phyloP scores from a whole-genome alignment of 2,888 invertebrate species.

The Sesamia inferens region DNA sequence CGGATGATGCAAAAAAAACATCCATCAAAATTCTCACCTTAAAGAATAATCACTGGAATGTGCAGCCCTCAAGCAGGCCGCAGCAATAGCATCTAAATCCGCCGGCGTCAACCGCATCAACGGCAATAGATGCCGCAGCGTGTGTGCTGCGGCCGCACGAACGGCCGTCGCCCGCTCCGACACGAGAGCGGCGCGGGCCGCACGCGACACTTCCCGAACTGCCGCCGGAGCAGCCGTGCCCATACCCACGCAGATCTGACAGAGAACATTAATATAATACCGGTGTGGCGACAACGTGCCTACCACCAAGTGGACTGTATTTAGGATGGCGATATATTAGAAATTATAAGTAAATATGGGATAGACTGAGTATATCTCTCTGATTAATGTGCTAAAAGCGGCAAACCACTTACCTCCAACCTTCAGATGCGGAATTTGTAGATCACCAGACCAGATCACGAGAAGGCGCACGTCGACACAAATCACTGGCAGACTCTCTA shows the following conservation, averaged over 20 bases:
- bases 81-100: constrained; percentile 97
- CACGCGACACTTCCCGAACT: constrained; percentile 97
- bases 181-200: constrained; percentile 94
- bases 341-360: no score
- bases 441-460: no score
- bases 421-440: no score
- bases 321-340: no score
- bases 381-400: no score
- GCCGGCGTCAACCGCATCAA: constrained; percentile 96
- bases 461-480: no score
- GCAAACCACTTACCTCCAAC: no score
- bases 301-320: no score
- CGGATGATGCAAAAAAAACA: not conserved
- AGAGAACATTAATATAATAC: constrained; percentile 14
- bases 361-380: no score
- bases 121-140: constrained; percentile 96
- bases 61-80: constrained; percentile 96
- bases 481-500: no score
- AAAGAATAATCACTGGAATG: constrained; percentile 83
- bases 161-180: constrained; percentile 98
- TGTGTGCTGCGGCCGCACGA: constrained; percentile 97
- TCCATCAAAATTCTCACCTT: constrained; percentile 66
- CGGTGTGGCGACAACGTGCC: no score
- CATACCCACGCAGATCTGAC: constrained; percentile 96
- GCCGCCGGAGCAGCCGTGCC: constrained; percentile 95